Evolutionary conservation across 2,797 vertebrate genomes (phyloP), one percentile per base, ranked within the genome.

Genomic region (Dendrocincla fuliginosa): DNA sequence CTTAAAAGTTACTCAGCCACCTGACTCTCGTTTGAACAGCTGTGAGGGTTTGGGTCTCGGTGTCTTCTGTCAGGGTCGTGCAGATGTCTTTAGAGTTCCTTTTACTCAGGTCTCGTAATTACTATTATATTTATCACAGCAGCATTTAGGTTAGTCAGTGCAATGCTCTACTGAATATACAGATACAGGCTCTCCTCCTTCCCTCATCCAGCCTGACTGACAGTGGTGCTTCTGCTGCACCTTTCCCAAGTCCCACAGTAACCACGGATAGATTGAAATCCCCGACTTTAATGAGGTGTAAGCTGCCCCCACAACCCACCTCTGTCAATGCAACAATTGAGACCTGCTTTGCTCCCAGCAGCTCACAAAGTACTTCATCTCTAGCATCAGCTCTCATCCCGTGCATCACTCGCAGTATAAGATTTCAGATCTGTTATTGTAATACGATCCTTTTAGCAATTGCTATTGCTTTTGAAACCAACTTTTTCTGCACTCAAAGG

Each of bases 391-490:
- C 28, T 93, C 65, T 88, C 57, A 50, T 69, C 28, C 17, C 42
- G 42, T 39, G 61, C 73, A 8, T 20, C 1, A 1, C 55, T 81
- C 35, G 35, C 50, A 61, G 32, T 17, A 13, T 49, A 78, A 82
- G 64, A 59, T 90, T 96, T 65, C 76, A 68, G 81, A 86, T 17
- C 73, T 73, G 22, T 61, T 89, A 71, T 7, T 78, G 79, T 50
- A 81, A 88, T 30, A 37, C 0, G 1, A 94, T 47, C 73, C 50
- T 93, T 84, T 71, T 14, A 93, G 78, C 50, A 84, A 91, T 75
- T 55, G 42, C 50, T 81, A 59, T 81, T 88, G 61, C 65, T 94
- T 95, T 95, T 88, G 69, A 88, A 94, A 86, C 55, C 35, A 87
- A 84, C 84, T 91, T 86, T 84, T 90, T 96, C 73, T 2, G 1